A percentile compares a stretch with the other conserved stretches of the same genome.
phyloP scores from a whole-genome alignment of 2,113 vertebrate genomes.

The Zosterops lateralis region DNA sequence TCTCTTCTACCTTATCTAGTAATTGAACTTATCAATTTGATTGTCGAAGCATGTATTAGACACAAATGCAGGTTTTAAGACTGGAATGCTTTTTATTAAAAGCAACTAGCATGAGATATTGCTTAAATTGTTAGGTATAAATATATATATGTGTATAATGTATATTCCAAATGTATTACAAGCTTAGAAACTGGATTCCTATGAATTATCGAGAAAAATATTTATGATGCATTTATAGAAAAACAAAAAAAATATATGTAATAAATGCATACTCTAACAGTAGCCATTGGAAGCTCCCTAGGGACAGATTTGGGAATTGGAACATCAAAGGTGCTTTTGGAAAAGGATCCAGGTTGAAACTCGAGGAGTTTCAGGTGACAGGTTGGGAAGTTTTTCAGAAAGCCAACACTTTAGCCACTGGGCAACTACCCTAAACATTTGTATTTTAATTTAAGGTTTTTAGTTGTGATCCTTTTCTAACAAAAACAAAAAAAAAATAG shows the following conservation, averaged over 20 bases:
- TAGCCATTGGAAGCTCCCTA: conserved; percentile 70
- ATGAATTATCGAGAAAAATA: conserved; percentile 77
- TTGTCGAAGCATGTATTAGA: conserved; percentile 74
- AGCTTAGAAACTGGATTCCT: conserved; percentile 78
- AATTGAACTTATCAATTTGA: conserved; percentile 63
- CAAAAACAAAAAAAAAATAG: neutral
- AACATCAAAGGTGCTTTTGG: conserved; percentile 61
- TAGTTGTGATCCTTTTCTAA: conserved; percentile 69
- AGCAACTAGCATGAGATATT: conserved; percentile 81
- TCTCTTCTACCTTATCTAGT: conserved; percentile 53
- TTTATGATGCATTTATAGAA: conserved; percentile 83
- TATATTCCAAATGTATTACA: conserved; percentile 81
- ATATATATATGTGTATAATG: conserved; percentile 79
- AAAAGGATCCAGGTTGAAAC: conserved; percentile 58
- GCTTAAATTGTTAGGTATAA: conserved; percentile 78
- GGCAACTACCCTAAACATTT: conserved; percentile 78
- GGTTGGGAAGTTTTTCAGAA: conserved; percentile 56
- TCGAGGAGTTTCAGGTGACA: neutral
- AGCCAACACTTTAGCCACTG: conserved; percentile 64
- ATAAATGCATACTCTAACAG: conserved; percentile 70
- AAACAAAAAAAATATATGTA: conserved; percentile 30
- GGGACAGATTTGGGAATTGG: conserved; percentile 49
- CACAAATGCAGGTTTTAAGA: conserved; percentile 69
- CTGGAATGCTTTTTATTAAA: conserved; percentile 79
- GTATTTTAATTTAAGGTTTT: conserved; percentile 70